Evolutionary conservation across 2,113 vertebrate genomes (phyloP).

Genomic region (Gymnarchus niloticus): DNA sequence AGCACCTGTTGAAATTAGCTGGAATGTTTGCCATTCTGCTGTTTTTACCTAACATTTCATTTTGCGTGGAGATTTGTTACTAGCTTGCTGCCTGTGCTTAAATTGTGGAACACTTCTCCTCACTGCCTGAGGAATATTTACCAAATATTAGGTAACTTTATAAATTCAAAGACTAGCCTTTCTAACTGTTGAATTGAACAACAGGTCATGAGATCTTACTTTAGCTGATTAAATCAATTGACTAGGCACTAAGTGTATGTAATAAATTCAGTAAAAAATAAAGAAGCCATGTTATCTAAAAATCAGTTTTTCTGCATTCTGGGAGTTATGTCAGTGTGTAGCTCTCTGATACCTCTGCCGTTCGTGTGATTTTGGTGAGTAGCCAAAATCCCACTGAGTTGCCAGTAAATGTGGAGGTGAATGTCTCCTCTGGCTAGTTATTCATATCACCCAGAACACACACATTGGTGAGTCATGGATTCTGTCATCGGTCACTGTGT

Average conservation of each 20-base stretch:
- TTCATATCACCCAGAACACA: background rate
- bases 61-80: background rate
- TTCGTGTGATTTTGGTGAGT: background rate
- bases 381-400: background rate
- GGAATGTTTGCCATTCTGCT: background rate
- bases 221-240: no score
- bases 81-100: background rate
- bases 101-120: background rate
- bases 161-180: no score
- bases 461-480: background rate
- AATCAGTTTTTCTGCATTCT: background rate
- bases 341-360: background rate
- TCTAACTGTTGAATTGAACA: no score
- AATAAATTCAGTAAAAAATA: no score
- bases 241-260: no score
- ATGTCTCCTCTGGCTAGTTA: background rate
- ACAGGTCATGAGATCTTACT: no score
- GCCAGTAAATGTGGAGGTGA: background rate
- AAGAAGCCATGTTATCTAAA: no score
- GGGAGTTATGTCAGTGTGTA: background rate
- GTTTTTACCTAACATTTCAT: background rate
- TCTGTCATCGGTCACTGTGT: background rate
- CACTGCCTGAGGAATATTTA: no score
- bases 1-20: background rate
- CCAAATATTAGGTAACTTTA: no score